Percentiles rank a stretch among this genome's conserved stretches.
phyloP scores from a whole-genome alignment of 2,888 invertebrate genomes.

The Leptura quadrifasciata region DNA sequence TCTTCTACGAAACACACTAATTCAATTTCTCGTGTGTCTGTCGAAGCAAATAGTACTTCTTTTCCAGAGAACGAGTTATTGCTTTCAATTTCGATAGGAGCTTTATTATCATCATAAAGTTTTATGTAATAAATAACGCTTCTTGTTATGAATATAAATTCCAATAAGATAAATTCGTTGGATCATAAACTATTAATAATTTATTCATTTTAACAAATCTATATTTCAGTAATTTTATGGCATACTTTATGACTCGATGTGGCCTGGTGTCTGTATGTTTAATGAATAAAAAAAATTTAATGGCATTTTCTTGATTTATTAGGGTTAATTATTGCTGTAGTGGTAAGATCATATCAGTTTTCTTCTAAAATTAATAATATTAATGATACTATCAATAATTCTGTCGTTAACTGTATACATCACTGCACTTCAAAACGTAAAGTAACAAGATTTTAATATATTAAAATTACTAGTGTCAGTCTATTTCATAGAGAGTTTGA shows the following conservation, averaged over 20 bases:
- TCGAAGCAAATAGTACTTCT: not conserved
- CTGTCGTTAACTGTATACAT: not conserved
- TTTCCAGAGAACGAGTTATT: constrained; percentile 5
- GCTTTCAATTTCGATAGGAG: constrained; percentile 36
- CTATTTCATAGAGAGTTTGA: too few relatives aligned
- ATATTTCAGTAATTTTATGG: constrained; percentile 27
- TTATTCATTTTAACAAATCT: constrained; percentile 35
- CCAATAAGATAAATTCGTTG: constrained; percentile 35
- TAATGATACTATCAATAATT: not conserved
- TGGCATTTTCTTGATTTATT: constrained; percentile 12
- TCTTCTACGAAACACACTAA: not conserved
- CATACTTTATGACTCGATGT: constrained; percentile 18
- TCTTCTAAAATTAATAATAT: constrained; percentile 10
- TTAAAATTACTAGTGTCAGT: too few relatives aligned
- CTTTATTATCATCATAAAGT: constrained; percentile 38
- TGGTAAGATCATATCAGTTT: constrained; percentile 6
- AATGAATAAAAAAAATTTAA: constrained; percentile 19
- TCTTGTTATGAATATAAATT: constrained; percentile 36
- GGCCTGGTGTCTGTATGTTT: constrained; percentile 16
- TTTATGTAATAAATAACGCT: constrained; percentile 36
- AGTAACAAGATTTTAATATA: too few relatives aligned
- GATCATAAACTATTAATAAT: constrained; percentile 34
- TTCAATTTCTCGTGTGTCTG: not conserved
- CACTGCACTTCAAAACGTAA: not conserved
- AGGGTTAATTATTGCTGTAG: constrained; percentile 17